These are phyloP conservation scores for Cossypha polioptera DNA, from an alignment of 2,797 vertebrate species.

Conservation along the genomic window DNA sequence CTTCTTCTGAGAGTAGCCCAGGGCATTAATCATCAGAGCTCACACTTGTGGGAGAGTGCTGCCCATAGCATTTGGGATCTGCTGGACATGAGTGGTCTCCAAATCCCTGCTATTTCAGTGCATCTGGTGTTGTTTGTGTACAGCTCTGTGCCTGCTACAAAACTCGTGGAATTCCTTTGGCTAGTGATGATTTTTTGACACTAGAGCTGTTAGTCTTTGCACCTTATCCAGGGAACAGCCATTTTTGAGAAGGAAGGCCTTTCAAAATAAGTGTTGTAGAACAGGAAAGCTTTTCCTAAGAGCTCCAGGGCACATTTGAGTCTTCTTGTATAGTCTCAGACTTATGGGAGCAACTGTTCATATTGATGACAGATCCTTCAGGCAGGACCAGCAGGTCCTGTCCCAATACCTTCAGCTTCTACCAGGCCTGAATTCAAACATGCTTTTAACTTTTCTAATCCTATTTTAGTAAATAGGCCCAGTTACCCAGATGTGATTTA, in stretches of 20 bases:
- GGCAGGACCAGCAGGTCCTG: not conserved
- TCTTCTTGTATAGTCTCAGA: not conserved
- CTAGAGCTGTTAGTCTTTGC: not conserved
- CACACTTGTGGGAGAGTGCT: not conserved
- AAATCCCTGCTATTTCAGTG: not conserved
- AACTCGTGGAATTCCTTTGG: not conserved
- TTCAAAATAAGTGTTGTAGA: not conserved
- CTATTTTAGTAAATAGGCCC: not conserved
- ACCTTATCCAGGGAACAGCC: not conserved
- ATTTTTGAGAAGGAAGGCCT: not conserved
- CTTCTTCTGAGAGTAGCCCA: not conserved
- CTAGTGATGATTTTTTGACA: not conserved
- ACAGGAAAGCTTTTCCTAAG: not conserved
- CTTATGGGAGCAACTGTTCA: not conserved
- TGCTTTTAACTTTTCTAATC: not conserved
- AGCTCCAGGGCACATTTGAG: not conserved
- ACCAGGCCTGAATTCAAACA: not conserved
- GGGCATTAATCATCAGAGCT: not conserved
- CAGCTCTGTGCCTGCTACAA: not conserved
- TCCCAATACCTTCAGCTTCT: not conserved
- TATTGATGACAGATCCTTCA: not conserved
- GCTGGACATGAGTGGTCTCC: not conserved
- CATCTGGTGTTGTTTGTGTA: not conserved
- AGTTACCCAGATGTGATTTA: not conserved
- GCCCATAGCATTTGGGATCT: not conserved